Percentiles rank a stretch among this genome's conserved stretches.
Evolutionary conservation across 2,797 vertebrate species (phyloP).

Genomic region (Clarias laeviceps): DNA sequence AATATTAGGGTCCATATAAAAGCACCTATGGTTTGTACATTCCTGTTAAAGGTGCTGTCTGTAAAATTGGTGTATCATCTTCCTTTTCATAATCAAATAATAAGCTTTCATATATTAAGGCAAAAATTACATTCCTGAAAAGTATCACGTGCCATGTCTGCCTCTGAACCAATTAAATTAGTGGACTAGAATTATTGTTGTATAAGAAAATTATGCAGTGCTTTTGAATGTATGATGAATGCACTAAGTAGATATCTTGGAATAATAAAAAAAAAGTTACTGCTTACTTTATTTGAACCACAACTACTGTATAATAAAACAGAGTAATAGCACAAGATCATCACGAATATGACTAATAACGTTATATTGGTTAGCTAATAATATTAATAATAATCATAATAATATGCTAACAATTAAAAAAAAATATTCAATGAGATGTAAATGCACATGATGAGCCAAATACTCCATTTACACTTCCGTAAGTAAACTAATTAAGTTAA

Average conservation of each 20-base stretch:
- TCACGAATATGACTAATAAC: neutral
- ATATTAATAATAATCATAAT: no score
- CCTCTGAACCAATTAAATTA: neutral
- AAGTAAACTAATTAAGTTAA: constrained; percentile 41
- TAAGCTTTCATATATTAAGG: neutral
- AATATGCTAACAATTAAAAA: neutral
- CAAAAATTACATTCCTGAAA: neutral
- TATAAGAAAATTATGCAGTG: neutral
- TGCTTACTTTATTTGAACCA: neutral
- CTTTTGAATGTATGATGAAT: neutral
- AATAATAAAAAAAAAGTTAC: neutral
- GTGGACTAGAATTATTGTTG: neutral
- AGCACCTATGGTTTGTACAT: neutral
- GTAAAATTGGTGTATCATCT: neutral
- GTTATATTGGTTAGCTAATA: neutral
- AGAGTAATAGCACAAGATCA: neutral
- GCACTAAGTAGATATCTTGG: neutral
- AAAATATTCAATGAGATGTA: neutral
- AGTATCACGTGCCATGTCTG: neutral
- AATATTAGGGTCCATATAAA: no score
- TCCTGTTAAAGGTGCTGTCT: neutral
- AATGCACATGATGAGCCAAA: constrained; percentile 10
- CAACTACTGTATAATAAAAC: neutral
- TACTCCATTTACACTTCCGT: neutral
- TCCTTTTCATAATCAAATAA: neutral